Percentiles rank a stretch among this genome's conserved stretches.
phyloP scores from a whole-genome alignment of 2,888 invertebrate species.

The Pseudococcus viburni region DNA sequence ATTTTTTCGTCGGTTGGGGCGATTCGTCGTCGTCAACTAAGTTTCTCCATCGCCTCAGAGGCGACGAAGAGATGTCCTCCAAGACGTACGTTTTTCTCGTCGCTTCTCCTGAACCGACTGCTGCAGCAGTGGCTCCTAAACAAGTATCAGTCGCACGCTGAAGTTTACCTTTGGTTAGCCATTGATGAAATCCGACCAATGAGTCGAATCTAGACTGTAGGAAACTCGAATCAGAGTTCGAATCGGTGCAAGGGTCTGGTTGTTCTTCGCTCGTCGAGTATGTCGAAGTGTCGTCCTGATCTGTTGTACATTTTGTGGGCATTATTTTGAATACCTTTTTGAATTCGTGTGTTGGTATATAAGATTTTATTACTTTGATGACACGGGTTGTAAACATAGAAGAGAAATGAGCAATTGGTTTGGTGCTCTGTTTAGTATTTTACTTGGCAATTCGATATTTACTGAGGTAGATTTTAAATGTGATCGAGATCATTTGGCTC shows the following conservation, averaged over 20 bases:
- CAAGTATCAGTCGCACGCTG: neutral
- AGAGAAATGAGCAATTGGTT: neutral
- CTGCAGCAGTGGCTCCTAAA: neutral
- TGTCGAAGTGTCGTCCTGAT: neutral
- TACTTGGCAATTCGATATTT: neutral
- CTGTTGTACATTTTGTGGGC: neutral
- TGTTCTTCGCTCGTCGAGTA: neutral
- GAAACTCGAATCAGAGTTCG: neutral
- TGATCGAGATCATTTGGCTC: too few relatives aligned
- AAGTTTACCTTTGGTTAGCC: neutral
- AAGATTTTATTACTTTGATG: neutral
- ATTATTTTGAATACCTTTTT: neutral
- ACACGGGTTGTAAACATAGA: neutral
- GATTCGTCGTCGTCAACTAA: neutral
- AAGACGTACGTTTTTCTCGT: neutral
- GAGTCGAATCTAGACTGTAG: neutral
- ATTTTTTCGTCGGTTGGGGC: neutral
- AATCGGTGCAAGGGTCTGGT: neutral
- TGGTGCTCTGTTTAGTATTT: neutral
- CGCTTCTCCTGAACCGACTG: neutral
- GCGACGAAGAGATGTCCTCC: neutral
- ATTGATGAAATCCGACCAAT: neutral
- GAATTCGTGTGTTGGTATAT: too few relatives aligned
- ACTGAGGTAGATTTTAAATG: neutral
- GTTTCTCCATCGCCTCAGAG: neutral